These are phyloP conservation scores for Hemistola chrysoprasaria DNA, from an alignment of 2,888 invertebrate genomes.

Conservation along the genomic window DNA sequence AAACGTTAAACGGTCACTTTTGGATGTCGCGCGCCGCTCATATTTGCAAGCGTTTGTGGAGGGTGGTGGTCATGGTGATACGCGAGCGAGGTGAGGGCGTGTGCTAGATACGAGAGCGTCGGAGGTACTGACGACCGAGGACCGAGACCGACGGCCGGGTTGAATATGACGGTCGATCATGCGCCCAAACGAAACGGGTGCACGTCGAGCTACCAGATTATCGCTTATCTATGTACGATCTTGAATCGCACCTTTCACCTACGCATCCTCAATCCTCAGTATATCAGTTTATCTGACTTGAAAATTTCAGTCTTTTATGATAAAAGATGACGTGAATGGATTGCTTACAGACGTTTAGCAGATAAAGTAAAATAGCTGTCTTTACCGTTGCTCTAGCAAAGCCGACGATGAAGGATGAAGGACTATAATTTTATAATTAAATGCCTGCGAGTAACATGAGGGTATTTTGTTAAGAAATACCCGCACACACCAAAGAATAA, in stretches of 20 bases:
- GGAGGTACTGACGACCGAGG: slow-evolving; percentile 51
- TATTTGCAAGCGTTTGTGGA: slow-evolving; percentile 35
- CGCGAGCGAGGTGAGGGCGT: slow-evolving; percentile 33
- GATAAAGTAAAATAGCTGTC: too few relatives aligned
- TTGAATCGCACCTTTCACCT: slow-evolving; percentile 22
- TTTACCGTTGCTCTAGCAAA: too few relatives aligned
- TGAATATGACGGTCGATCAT: slow-evolving; percentile 61
- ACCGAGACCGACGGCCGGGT: slow-evolving; percentile 26
- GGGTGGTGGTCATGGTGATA: slow-evolving; percentile 51
- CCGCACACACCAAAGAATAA: too few relatives aligned
- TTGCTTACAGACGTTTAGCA: too few relatives aligned
- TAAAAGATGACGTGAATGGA: too few relatives aligned
- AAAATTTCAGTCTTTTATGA: too few relatives aligned
- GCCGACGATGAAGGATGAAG: too few relatives aligned
- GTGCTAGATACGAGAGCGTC: slow-evolving; percentile 39
- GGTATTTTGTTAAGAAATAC: too few relatives aligned
- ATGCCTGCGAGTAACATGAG: too few relatives aligned
- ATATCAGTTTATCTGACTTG: slow-evolving; percentile 16
- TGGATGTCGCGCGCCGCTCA: slow-evolving; percentile 37
- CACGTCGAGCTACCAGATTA: slow-evolving; percentile 49
- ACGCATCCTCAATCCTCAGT: slow-evolving; percentile 6
- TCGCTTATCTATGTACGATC: slow-evolving; percentile 52
- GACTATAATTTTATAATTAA: too few relatives aligned
- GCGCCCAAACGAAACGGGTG: slow-evolving; percentile 55
- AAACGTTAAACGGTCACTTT: slow-evolving; percentile 10